Base-by-base conservation (phyloP, 2,888 invertebrate species). In the Hemistola chrysoprasaria region DNA sequence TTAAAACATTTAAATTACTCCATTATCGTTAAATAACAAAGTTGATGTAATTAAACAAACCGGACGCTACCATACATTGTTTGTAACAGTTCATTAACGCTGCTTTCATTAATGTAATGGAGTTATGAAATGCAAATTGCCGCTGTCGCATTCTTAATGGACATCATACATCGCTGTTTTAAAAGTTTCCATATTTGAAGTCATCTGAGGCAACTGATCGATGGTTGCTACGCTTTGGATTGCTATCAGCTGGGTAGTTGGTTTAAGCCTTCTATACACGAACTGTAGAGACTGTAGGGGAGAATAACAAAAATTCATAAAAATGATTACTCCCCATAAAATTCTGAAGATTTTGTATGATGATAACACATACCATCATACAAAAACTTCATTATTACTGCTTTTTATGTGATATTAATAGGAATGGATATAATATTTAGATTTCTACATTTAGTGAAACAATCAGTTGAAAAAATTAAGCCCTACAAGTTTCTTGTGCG, bases 31-130 rank as follows among this genome's bases (percentile, higher is more conserved):
- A 32, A 27, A 29, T 31, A 42, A 50, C 31, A 50, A 48, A 24
- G n/a, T 43, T 23, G 26, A 23, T 31, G 21, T 16, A 45, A 34
- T 35, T 50, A 37, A 46, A 43, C 32, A 40, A 43, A 31, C 16
- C 24, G 24, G 21, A 11, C 11, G 33, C 25, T 51, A 37, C 29
- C 33, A 11, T 39, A 36, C 16, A 2, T 16, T 42, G 10, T 45
- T 51, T 54, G 57, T 61, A 49, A 52, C 50, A 59, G 41, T 50
- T 56, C 43, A 62, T 64, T 61, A 51, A 38, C 50, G 24, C 36
- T 16, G 36, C 41, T 48, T 56, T 56, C 53, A 63, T 59, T 59
- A 56, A 27, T 20, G 30, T 50, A 42, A 58, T 52, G 43, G 27
- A 30, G 27, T 21, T 28, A 8, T 44, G 23, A 23, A 30, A 27